Evolutionary conservation across 2,113 vertebrate species (phyloP), one percentile per base, ranked within the genome.

Genomic region (Phaethon lepturus): DNA sequence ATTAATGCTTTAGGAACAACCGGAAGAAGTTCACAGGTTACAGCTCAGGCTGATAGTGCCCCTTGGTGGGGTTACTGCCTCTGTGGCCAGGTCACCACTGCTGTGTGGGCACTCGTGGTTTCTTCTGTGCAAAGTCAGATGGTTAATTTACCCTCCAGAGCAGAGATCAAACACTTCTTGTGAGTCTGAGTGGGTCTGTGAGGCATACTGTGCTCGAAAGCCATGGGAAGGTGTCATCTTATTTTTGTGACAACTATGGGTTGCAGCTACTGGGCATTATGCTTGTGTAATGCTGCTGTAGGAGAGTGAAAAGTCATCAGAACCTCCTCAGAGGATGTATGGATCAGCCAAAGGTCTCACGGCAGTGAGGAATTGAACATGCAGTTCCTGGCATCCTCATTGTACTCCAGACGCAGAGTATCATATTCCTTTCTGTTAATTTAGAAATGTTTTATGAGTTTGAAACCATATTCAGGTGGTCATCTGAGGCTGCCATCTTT

Each of bases 351-450:
- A 50, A 73, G n/a, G 50, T 63, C 45, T 80, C 31, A 62, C 29
- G 42, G 33, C 50, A 68, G 7, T 2, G 38, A 77, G 50, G 64
- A 93, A 60, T 10, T 19, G 47, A 91, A 75, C 0, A 1, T 7
- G 10, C 2, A 5, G 49, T 24, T 77, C 53, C 45, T 77, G 55
- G 25, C 29, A 45, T 20, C 49, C 8, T 55, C 42, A 2, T 59
- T 0, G 0, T 58, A 26, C 22, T 86, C 53, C 35, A 76, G 49
- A 73, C 0, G 1, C 8, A 23, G 26, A 33, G 35, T 24, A 23
- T 44, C 7, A 0, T 14, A 3, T 33, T 67, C 31, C 31, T 31
- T 93, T 84, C 47, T 82, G 40, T 44, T 25, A 5, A 8, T 11
- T 89, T 25, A 89, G 49, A 82, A 64, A 66, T 2, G 6, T 52